These are phyloP conservation scores for Neotoma lepida DNA, from an alignment of 2,113 vertebrate species.

Conservation along the genomic window DNA sequence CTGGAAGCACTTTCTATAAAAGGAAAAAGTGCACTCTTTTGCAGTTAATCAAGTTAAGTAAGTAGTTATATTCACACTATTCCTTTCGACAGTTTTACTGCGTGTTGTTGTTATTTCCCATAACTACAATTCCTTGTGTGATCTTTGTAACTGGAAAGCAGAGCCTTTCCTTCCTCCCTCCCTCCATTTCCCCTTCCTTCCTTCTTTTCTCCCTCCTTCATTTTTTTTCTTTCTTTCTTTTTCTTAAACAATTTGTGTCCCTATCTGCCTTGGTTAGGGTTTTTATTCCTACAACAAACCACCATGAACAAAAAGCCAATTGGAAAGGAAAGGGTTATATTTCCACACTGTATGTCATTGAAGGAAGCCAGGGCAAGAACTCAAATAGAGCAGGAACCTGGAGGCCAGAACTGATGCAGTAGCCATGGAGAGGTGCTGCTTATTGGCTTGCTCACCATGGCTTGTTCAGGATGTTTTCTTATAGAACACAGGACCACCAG, in stretches of 20 bases:
- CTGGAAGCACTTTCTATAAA: neutral
- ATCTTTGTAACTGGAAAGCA: neutral
- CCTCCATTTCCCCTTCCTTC: rapidly evolving
- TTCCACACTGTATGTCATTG: neutral
- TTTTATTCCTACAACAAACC: neutral
- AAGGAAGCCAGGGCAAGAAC: neutral
- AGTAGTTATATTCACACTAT: neutral
- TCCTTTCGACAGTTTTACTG: neutral
- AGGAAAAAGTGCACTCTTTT: neutral
- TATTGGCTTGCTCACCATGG: neutral
- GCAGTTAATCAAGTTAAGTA: neutral
- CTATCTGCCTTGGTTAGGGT: neutral
- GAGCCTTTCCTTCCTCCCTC: neutral
- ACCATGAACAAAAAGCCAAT: neutral
- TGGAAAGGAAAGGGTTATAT: neutral
- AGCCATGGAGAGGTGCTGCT: neutral
- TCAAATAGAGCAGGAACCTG: neutral
- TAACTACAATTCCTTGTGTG: neutral
- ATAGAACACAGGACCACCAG: neutral
- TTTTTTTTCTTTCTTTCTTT: neutral
- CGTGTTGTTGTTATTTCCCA: neutral
- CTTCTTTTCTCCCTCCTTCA: neutral
- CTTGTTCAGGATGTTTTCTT: neutral
- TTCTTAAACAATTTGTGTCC: neutral
- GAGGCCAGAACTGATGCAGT: neutral